A percentile compares a stretch with the other conserved stretches of the same genome.
These are phyloP conservation scores for Rhinatrema bivittatum DNA, from an alignment of 2,797 vertebrate genomes.

Conservation along the genomic window DNA sequence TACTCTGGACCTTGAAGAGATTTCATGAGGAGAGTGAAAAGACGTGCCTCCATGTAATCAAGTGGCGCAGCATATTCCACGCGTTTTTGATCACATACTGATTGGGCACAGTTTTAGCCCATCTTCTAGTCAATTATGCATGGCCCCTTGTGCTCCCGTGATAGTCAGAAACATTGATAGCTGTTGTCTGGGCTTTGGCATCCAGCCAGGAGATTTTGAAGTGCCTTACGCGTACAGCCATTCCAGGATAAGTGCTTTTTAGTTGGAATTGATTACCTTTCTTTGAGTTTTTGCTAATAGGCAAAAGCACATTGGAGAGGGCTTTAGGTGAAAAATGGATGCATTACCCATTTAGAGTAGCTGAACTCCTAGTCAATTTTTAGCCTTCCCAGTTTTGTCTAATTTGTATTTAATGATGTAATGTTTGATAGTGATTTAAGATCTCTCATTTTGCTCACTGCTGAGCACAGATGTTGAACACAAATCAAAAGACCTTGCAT, in stretches of 20 bases:
- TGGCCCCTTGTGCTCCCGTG: constrained; percentile 54
- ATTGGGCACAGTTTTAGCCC: constrained; percentile 71
- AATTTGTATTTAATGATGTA: constrained; percentile 44
- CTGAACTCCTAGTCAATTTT: constrained; percentile 51
- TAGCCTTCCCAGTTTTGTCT: constrained; percentile 40
- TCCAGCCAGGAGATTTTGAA: constrained; percentile 54
- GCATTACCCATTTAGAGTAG: constrained; percentile 34
- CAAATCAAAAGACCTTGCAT: not conserved
- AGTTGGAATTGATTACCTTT: constrained; percentile 67
- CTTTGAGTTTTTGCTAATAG: constrained; percentile 57
- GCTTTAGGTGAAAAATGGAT: constrained; percentile 57
- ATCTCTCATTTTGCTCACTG: constrained; percentile 10
- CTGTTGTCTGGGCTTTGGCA: constrained; percentile 54
- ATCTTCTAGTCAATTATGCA: constrained; percentile 73
- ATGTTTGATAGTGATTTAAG: constrained; percentile 36
- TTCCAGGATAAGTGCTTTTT: constrained; percentile 57
- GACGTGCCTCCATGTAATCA: constrained; percentile 60
- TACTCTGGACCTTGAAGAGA: constrained; percentile 72
- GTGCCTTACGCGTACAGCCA: constrained; percentile 33
- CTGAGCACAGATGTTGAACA: constrained; percentile 21
- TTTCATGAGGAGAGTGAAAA: constrained; percentile 61
- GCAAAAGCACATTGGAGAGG: constrained; percentile 53
- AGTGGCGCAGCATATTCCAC: constrained; percentile 64
- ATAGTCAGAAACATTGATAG: constrained; percentile 49
- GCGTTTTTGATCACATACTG: constrained; percentile 64